These are phyloP conservation scores for Amphilophus citrinellus DNA, from an alignment of 2,113 vertebrate genomes.

Conservation along the genomic window DNA sequence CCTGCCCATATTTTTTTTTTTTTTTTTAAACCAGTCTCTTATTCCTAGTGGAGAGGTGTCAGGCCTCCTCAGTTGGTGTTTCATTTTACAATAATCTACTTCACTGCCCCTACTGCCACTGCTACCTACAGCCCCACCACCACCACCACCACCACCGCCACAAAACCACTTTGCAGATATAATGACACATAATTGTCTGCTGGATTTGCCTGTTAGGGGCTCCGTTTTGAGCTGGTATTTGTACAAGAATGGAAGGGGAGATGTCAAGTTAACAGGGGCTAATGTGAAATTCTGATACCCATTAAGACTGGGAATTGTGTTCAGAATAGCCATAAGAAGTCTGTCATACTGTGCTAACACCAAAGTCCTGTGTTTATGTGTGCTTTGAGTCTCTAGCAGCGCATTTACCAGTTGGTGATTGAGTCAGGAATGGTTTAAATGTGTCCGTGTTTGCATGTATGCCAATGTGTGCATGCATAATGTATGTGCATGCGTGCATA, in stretches of 20 bases:
- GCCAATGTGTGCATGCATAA: background rate
- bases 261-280: slow-evolving; percentile 67
- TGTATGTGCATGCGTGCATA: slow-evolving; percentile 9
- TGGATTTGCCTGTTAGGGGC: slow-evolving; percentile 50
- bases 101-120: slow-evolving; percentile 11
- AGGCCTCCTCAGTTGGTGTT: slow-evolving; percentile 49
- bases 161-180: slow-evolving; percentile 68
- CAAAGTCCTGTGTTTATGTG: slow-evolving; percentile 6
- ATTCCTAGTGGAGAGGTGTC: slow-evolving; percentile 32
- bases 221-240: slow-evolving; percentile 60
- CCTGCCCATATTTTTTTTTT: background rate
- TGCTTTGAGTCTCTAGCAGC: background rate
- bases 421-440: slow-evolving; percentile 1
- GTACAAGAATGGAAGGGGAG: slow-evolving; percentile 55
- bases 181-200: slow-evolving; percentile 69
- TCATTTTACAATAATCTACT: slow-evolving; percentile 61
- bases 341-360: slow-evolving; percentile 1
- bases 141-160: background rate
- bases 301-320: slow-evolving; percentile 30
- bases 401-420: background rate
- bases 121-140: slow-evolving; percentile 15
- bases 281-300: slow-evolving; percentile 63
- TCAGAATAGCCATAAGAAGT: slow-evolving; percentile 20
- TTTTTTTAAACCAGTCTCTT: background rate
- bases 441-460: background rate